Conservation (phyloP, 2,113 vertebrate genomes). For the Dipodomys spectabilis region DNA sequence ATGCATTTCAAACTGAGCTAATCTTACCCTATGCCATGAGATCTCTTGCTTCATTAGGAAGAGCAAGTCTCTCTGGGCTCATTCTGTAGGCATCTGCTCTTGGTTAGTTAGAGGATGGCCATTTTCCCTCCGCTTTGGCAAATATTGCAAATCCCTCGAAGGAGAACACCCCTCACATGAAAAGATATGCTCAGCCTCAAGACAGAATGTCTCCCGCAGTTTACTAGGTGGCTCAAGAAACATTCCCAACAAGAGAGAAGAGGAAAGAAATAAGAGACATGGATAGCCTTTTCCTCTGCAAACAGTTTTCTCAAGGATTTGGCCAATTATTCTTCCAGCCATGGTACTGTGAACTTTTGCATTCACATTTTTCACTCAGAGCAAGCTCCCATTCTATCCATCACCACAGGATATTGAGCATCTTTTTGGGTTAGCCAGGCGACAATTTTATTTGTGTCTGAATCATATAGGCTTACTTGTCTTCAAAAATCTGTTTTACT, state of each 20-base stretch:
- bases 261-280: conserved; percentile 36
- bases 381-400: neutral
- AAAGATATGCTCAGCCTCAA: neutral
- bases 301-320: conserved; percentile 51
- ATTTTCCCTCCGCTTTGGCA: neutral
- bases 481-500: conserved; percentile 33
- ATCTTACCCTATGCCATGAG: neutral
- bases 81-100: neutral
- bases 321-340: conserved; percentile 42
- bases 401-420: neutral
- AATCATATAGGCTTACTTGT: conserved; percentile 26
- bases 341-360: neutral
- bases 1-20: neutral
- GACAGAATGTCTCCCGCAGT: conserved; percentile 13
- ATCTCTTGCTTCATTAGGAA: conserved; percentile 26
- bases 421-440: neutral
- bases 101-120: neutral
- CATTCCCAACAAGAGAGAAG: conserved; percentile 37
- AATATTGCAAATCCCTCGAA: neutral
- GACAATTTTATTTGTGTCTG: conserved; percentile 33
- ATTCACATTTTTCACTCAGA: conserved; percentile 29
- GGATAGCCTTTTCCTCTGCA: conserved; percentile 49
- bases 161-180: neutral
- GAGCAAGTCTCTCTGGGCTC: conserved; percentile 17
- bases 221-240: conserved; percentile 5